These are phyloP conservation scores for Hydrotaea cyrtoneurina DNA, from an alignment of 2,888 invertebrate species.

Conservation along the genomic window DNA sequence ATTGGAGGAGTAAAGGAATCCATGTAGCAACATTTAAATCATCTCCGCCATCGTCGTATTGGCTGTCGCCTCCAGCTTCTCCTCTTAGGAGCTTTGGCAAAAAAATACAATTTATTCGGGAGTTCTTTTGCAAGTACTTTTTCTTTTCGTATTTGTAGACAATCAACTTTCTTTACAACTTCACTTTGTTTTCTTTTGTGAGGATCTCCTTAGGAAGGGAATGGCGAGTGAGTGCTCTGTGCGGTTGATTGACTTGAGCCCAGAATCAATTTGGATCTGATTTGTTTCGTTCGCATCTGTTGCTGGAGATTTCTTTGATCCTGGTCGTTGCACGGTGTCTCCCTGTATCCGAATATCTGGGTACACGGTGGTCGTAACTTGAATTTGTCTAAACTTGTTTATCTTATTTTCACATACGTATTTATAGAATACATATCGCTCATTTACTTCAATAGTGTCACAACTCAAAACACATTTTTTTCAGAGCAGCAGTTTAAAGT, in stretches of 20 bases:
- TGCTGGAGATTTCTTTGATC: not conserved
- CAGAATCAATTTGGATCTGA: not conserved
- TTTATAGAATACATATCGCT: not conserved
- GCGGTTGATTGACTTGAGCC: not conserved
- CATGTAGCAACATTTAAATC: not conserved
- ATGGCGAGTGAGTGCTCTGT: not conserved
- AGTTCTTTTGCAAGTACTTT: not conserved
- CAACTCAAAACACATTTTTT: too few relatives aligned
- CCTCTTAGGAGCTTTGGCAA: not conserved
- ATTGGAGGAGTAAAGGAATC: not conserved
- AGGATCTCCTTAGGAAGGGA: not conserved
- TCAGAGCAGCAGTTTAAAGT: too few relatives aligned
- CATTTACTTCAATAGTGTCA: too few relatives aligned
- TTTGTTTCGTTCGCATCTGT: not conserved
- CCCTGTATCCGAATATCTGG: not conserved
- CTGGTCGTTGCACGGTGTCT: not conserved
- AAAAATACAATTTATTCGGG: constrained; percentile 16
- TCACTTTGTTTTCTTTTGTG: not conserved
- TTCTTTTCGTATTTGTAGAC: not conserved
- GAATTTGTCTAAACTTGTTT: not conserved
- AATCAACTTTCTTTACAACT: constrained; percentile 2
- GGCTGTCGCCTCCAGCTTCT: not conserved
- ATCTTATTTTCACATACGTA: not conserved
- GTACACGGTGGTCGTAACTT: not conserved
- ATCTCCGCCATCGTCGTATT: not conserved